phyloP scores from a whole-genome alignment of 2,888 invertebrate species.

The Drosophila diplacantha region DNA sequence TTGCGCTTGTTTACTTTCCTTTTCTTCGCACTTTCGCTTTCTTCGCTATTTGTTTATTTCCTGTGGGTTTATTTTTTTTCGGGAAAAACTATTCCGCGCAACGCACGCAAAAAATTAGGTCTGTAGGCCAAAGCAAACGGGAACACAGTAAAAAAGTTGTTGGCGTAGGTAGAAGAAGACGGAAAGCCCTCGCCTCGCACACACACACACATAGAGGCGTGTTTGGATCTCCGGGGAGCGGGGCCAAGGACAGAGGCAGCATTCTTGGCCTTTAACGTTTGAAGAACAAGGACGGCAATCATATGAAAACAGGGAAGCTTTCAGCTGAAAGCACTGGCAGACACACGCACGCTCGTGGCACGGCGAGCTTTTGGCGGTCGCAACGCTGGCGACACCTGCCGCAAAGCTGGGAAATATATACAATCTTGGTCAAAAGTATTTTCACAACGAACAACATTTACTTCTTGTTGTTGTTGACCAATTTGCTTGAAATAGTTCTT shows the following conservation, averaged over 20 bases:
- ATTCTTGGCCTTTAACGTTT: constrained; percentile 77
- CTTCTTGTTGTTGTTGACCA: no score
- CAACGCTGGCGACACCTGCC: neutral
- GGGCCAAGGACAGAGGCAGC: constrained; percentile 56
- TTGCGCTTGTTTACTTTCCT: constrained; percentile 44
- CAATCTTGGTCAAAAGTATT: no score
- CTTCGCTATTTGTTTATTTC: constrained; percentile 37
- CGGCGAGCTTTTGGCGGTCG: constrained; percentile 35
- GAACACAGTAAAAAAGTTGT: constrained; percentile 72
- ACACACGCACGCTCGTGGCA: constrained; percentile 11
- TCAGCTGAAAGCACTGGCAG: constrained; percentile 55
- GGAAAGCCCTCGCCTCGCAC: constrained; percentile 23
- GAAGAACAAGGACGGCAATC: constrained; percentile 77
- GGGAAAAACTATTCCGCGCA: constrained; percentile 68
- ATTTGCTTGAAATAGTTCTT: no score
- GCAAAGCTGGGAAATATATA: neutral
- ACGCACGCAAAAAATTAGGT: constrained; percentile 68
- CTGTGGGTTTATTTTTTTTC: constrained; percentile 49
- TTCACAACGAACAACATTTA: no score
- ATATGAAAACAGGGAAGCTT: constrained; percentile 56
- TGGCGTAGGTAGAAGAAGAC: constrained; percentile 70
- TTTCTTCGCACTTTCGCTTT: constrained; percentile 56
- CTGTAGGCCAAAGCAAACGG: constrained; percentile 73
- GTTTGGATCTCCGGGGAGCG: constrained; percentile 31
- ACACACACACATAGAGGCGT: constrained; percentile 17